Evolutionary conservation across 1,140 invertebrate genomes (phyloP), one percentile per base, ranked within the genome.

Genomic region (Cataglyphis hispanica): DNA sequence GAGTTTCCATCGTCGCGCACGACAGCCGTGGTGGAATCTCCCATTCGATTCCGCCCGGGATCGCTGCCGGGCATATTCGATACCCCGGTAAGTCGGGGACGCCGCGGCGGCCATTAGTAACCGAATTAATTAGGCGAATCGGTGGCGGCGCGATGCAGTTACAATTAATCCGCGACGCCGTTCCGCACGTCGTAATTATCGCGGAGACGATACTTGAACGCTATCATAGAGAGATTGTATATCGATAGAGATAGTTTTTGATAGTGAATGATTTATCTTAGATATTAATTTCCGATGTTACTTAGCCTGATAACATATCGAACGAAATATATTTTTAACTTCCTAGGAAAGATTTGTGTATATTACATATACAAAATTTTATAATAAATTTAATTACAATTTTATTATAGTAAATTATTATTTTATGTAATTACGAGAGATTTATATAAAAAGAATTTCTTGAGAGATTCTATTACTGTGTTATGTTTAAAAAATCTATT

Each of bases 111-210:
- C 92, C 93, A 95, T 95, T 94, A 94, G 92, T 95, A 95, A 95
- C 92, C 93, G 93, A 95, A 95, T 95, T 95, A 94, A 95, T 95
- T 95, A 94, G 92, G 93, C 93, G 94, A 94, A 94, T 94, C 93
- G 94, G 89, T 93, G 92, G 91, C 90, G 67, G 66, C 91, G 89
- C 91, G 86, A 89, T 91, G 91, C 91, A 93, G 91, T 93, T 93
- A 93, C 91, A 93, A 93, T 93, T 93, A 93, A 93, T 93, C 92
- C 92, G 90, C 85, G 63, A 40, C 70, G 76, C 86, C 78, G 78
- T 86, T 76, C 90, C 60, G 64, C 78, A 66, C 80, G 77, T 50
- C 34, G 53, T 81, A 81, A 81, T 81, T 81, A 80, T 67, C 31
- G 75, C 58, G 8, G 40, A 19, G 13, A 50, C 31, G 43, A 69